phyloP scores from a whole-genome alignment of 2,888 invertebrate species.

The Diarsia brunnea region DNA sequence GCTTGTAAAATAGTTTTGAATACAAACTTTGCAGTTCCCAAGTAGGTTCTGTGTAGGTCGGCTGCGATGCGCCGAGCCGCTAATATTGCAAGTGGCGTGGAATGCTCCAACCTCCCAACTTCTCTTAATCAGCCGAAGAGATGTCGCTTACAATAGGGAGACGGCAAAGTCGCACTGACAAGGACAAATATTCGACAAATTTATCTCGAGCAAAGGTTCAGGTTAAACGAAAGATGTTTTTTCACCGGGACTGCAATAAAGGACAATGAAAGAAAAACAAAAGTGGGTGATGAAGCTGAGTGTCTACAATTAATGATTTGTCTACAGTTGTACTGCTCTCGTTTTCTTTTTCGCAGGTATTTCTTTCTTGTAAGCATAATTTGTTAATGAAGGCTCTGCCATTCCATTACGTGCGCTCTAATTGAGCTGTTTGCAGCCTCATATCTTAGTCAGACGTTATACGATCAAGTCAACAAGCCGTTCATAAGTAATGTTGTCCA shows the following conservation, averaged over 20 bases:
- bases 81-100: constrained; percentile 70
- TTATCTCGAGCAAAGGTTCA: constrained; percentile 60
- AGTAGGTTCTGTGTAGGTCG: constrained; percentile 51
- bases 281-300: constrained; percentile 41
- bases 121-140: constrained; percentile 72
- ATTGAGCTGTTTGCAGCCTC: constrained; percentile 32
- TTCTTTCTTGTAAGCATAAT: constrained; percentile 18
- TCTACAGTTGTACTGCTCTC: constrained; percentile 7
- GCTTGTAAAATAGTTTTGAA: constrained; percentile 52
- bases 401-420: constrained; percentile 34
- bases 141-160: constrained; percentile 65
- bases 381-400: constrained; percentile 21
- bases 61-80: constrained; percentile 60
- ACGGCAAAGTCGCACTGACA: constrained; percentile 53
- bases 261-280: constrained; percentile 53
- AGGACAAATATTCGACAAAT: constrained; percentile 64
- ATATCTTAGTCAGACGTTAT: constrained; percentile 48
- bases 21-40: constrained; percentile 48
- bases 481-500: constrained; percentile 54
- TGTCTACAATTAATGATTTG: constrained; percentile 53
- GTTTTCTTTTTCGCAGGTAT: constrained; percentile 27
- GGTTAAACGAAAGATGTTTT: constrained; percentile 56
- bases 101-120: constrained; percentile 66
- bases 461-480: constrained; percentile 48
- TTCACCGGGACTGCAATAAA: constrained; percentile 52